phyloP scores from a whole-genome alignment of 2,797 vertebrate genomes.

The Scomberomorus guttatus region DNA sequence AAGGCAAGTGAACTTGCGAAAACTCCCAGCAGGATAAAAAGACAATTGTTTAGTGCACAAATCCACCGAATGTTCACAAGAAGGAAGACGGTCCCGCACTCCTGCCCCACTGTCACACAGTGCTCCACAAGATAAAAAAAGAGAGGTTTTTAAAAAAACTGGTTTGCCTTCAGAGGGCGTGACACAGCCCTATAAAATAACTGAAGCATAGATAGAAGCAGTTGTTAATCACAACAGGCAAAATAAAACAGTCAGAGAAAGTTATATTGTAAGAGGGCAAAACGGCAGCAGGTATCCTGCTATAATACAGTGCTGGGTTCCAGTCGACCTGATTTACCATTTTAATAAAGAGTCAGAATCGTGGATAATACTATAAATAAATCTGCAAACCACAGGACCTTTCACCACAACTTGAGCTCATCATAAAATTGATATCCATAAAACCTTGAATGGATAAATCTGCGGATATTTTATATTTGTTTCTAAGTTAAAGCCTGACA shows the following conservation, averaged over 20 bases:
- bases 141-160: not conserved
- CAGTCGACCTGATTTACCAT: constrained; percentile 24
- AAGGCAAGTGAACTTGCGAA: not conserved
- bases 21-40: not conserved
- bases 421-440: not conserved
- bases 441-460: constrained; percentile 5
- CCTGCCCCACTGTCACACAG: not conserved
- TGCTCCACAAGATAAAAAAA: not conserved
- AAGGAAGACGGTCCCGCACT: not conserved
- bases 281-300: constrained; percentile 6
- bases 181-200: constrained; percentile 11
- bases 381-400: constrained; percentile 1
- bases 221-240: constrained; percentile 4
- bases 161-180: not conserved
- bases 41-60: not conserved
- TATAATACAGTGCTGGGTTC: not conserved
- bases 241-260: constrained; percentile 35
- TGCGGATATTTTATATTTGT: not conserved
- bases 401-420: not conserved
- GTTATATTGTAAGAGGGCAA: not conserved
- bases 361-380: constrained; percentile 15
- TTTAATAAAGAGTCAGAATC: constrained; percentile 19
- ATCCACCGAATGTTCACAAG: not conserved
- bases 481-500: not conserved
- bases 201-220: not conserved